Conservation (phyloP, 2,888 invertebrate genomes). For the Rhorus exstirpatorius region DNA sequence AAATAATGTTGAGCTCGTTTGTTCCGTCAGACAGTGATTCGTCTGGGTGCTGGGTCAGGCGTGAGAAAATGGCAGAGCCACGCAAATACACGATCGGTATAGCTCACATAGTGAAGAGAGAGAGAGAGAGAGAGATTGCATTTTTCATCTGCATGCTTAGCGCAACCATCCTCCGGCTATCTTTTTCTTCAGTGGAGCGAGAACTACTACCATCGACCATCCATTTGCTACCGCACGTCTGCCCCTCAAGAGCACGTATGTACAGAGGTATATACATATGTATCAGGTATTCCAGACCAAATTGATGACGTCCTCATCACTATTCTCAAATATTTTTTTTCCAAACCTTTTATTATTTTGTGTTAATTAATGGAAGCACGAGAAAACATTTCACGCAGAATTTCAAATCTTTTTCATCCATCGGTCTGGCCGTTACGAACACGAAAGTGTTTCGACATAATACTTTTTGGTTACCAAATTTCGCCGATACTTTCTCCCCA, state of each 20-base stretch:
- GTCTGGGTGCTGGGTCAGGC: slow-evolving; percentile 75
- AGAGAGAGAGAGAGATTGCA: slow-evolving; percentile 69
- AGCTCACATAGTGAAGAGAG: background rate
- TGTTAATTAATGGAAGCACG: no score
- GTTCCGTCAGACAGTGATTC: slow-evolving; percentile 82
- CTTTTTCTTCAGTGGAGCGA: slow-evolving; percentile 16
- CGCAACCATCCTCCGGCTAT: slow-evolving; percentile 60
- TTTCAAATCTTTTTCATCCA: no score
- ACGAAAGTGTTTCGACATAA: no score
- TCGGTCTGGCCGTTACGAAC: no score
- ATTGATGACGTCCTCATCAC: background rate
- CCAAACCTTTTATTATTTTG: no score
- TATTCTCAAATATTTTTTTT: background rate
- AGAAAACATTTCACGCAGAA: no score
- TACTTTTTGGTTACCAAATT: no score
- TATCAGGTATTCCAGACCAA: background rate
- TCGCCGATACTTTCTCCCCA: no score
- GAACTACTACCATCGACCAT: slow-evolving; percentile 26
- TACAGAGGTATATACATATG: background rate
- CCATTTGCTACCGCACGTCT: slow-evolving; percentile 1
- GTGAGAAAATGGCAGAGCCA: slow-evolving; percentile 76
- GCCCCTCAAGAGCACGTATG: slow-evolving; percentile 4
- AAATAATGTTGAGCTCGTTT: slow-evolving; percentile 81
- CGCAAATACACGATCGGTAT: background rate
- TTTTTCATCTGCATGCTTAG: slow-evolving; percentile 80